Evolutionary conservation across 30 jellyfish, hydroid and myxozoan genomes (phyloP), one percentile per base, ranked within the genome.

Genomic region (Chrysaora quinquecirrha): DNA sequence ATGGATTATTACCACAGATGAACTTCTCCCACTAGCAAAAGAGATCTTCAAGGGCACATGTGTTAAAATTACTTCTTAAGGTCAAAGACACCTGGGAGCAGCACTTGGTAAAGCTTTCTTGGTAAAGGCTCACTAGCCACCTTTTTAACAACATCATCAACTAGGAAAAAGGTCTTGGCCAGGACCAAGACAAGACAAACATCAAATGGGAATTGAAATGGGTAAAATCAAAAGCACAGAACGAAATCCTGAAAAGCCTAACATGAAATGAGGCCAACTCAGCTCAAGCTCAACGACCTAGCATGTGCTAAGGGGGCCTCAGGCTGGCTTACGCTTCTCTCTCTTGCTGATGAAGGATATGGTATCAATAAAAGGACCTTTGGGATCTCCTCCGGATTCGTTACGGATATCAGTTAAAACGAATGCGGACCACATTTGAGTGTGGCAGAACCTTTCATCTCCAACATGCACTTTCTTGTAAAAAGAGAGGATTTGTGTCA

Each of bases 401-500:
- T 10, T 73, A 50, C 47, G 54, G 77, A 20, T 46, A 27, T 23
- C 86, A 48, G 86, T 35, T 73, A 24, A 73, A 73, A 27, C 49
- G 78, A 1, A 29, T 50, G 33, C 86, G 83, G 56, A 20, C 49
- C 18, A 46, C 46, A 19, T 73, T 84, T 50, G 78, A 23, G 10
- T 73, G 86, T 70, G 75, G 75, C 49, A 52, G 29, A 4, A 52
- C 68, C 24, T 52, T 52, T 52, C 27, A 52, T 52, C 66, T 38
- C 14, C 38, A 33, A 70, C 65, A 74, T 1, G 86, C 77, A 27
- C 48, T 43, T 18, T 74, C 86, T 31, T 74, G 86, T 71, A 47
- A 47, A 30, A 74, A 74, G 56, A 83, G 86, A 27, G 86, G 86
- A 22, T 74, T 74, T 50, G 56, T 74, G 48, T 74, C 52, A 22